phyloP scores from a whole-genome alignment of 2,888 invertebrate species.

The Phaonia tiefii region DNA sequence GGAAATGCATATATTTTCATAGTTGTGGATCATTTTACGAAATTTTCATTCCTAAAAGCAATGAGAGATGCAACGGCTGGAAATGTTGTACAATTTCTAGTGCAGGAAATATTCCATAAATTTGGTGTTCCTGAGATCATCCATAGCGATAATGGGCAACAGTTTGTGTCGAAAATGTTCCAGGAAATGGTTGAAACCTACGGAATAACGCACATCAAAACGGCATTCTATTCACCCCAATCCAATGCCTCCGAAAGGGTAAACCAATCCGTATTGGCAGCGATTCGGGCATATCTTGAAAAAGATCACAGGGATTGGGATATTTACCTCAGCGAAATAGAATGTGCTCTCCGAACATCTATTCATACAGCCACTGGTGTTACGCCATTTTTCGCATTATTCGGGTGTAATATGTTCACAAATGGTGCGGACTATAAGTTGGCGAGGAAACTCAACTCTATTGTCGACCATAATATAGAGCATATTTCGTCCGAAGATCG shows the following conservation, averaged over 20 bases:
- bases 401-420: conserved; percentile 32
- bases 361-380: conserved; percentile 3
- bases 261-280: background rate
- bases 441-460: conserved; percentile 4
- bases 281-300: background rate
- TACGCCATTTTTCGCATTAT: conserved; percentile 44
- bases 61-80: conserved; percentile 25
- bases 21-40: conserved; percentile 26
- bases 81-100: conserved; percentile 12
- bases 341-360: background rate
- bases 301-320: conserved; percentile 22
- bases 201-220: background rate
- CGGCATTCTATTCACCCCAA: background rate
- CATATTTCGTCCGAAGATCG: background rate
- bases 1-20: conserved; percentile 7
- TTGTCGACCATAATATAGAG: background rate
- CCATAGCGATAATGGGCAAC: conserved; percentile 11
- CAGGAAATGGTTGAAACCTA: background rate
- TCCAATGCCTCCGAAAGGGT: too few species aligned
- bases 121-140: conserved; percentile 30
- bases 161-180: background rate
- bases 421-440: conserved; percentile 42
- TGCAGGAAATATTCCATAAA: conserved; percentile 1
- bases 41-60: background rate
- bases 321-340: background rate